These are phyloP conservation scores for Pasiphila rectangulata DNA, from an alignment of 2,888 invertebrate species.

Conservation along the genomic window DNA sequence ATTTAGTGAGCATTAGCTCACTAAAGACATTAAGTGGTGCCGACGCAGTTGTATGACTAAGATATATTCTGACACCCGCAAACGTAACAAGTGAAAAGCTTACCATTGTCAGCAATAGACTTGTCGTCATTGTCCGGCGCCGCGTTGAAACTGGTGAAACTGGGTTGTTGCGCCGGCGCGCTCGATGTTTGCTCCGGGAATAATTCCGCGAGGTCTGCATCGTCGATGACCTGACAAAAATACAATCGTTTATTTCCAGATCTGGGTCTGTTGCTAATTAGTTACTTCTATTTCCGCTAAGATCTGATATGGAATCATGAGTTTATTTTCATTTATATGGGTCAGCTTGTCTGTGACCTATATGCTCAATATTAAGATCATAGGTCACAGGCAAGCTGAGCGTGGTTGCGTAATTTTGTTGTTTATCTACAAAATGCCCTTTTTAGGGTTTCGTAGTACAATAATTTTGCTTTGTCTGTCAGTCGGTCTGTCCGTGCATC, in stretches of 20 bases:
- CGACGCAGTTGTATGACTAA: too few species aligned
- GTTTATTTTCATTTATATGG: conserved; percentile 16
- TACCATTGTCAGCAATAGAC: conserved; percentile 75
- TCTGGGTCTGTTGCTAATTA: conserved; percentile 20
- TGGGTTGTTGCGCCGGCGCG: conserved; percentile 81
- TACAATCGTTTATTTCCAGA: conserved; percentile 25
- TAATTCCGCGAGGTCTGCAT: conserved; percentile 89
- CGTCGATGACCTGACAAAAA: conserved; percentile 84
- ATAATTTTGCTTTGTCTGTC: too few species aligned
- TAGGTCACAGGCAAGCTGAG: too few species aligned
- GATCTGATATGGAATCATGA: conserved; percentile 8
- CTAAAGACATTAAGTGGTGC: too few species aligned
- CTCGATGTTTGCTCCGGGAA: conserved; percentile 85
- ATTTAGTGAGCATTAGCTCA: too few species aligned
- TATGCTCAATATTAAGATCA: not conserved
- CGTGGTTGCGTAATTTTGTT: too few species aligned
- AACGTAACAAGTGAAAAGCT: conserved; percentile 24
- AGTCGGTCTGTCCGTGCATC: too few species aligned
- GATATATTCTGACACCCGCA: too few species aligned
- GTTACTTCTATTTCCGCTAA: conserved; percentile 8
- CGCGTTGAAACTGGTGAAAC: conserved; percentile 76
- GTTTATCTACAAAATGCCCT: too few species aligned
- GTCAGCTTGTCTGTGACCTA: conserved; percentile 7
- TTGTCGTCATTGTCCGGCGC: conserved; percentile 72
- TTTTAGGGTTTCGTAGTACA: too few species aligned